Evolutionary conservation across 2,113 vertebrate genomes (phyloP).

Genomic region (Hypomesus transpacificus): DNA sequence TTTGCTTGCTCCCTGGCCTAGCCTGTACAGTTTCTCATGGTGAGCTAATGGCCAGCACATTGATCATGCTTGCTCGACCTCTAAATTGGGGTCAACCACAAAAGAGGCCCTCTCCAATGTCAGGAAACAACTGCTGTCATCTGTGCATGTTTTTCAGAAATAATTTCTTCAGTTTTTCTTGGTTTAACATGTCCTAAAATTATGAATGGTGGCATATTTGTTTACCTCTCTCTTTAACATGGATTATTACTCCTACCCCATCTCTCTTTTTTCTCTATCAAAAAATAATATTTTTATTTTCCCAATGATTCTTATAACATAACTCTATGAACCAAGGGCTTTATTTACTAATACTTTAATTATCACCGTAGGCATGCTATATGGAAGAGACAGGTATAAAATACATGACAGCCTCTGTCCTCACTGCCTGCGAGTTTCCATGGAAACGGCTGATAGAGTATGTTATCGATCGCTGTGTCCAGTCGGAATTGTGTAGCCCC

Average conservation of each 20-base stretch:
- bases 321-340: conserved; percentile 7
- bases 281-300: no score
- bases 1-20: conserved; percentile 22
- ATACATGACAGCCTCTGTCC: conserved; percentile 76
- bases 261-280: conserved; percentile 33
- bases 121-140: conserved; percentile 51
- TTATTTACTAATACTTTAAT: conserved; percentile 68
- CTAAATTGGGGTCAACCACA: conserved; percentile 72
- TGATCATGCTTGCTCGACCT: conserved; percentile 71
- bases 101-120: conserved; percentile 54
- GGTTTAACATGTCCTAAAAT: no score
- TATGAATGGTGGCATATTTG: no score
- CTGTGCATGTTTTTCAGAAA: conserved; percentile 34
- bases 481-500: conserved; percentile 62
- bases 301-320: no score
- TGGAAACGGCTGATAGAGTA: conserved; percentile 83
- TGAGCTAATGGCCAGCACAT: conserved; percentile 59
- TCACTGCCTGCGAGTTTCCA: conserved; percentile 75
- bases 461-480: conserved; percentile 81
- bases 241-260: no score
- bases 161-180: conserved; percentile 27
- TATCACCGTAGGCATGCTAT: conserved; percentile 58
- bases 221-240: no score
- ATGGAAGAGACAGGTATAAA: conserved; percentile 72
- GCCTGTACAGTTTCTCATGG: conserved; percentile 33